These are phyloP conservation scores for Catonia carolina DNA, from an alignment of 2,888 invertebrate species.

Conservation along the genomic window DNA sequence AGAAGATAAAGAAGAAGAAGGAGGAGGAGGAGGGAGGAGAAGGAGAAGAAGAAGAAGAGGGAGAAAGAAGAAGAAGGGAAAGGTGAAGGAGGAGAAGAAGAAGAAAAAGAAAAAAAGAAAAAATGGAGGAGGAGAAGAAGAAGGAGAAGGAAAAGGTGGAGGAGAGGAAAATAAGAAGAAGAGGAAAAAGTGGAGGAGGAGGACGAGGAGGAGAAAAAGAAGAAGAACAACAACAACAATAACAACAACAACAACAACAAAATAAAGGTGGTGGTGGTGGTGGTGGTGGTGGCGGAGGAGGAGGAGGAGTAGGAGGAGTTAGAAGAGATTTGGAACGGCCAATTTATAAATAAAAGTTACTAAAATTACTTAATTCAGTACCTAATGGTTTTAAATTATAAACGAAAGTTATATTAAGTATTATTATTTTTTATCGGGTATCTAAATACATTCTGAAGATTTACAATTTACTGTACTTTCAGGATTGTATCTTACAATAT, in stretches of 20 bases:
- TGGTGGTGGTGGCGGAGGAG: too few species aligned
- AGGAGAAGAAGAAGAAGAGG: neutral
- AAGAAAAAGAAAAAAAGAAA: neutral
- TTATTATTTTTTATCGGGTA: too few species aligned
- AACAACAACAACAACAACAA: neutral
- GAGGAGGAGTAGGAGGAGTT: too few species aligned
- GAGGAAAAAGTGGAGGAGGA: neutral
- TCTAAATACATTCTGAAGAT: too few species aligned
- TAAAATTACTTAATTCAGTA: too few species aligned
- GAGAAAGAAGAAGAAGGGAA: neutral
- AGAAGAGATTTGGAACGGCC: too few species aligned
- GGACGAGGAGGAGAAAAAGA: neutral
- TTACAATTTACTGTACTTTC: too few species aligned
- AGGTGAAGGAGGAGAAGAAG: neutral
- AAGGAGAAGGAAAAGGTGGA: neutral
- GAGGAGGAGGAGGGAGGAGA: neutral
- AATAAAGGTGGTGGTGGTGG: too few species aligned
- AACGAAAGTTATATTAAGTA: too few species aligned
- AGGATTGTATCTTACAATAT: too few species aligned
- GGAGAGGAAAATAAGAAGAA: neutral
- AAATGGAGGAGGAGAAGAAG: neutral
- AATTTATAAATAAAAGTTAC: too few species aligned
- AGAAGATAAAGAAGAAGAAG: neutral
- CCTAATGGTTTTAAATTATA: too few species aligned
- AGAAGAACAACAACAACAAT: neutral